These are phyloP conservation scores for Saimiri boliviensis DNA, from an alignment of 2,113 vertebrate species.

Conservation along the genomic window DNA sequence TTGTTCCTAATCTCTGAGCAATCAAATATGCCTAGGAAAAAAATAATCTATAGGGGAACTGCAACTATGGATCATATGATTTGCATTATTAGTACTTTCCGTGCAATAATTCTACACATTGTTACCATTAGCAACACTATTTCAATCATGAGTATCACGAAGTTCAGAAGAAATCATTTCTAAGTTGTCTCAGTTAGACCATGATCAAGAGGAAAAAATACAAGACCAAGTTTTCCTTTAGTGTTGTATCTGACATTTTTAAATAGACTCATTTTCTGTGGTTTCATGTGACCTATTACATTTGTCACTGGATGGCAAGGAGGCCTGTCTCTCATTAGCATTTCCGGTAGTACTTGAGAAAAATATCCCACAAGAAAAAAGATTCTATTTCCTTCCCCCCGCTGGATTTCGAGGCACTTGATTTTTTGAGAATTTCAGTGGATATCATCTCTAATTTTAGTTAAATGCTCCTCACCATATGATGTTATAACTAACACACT, in stretches of 20 bases:
- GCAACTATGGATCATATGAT: slow-evolving; percentile 62
- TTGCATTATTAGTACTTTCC: slow-evolving; percentile 74
- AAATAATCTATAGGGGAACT: slow-evolving; percentile 41
- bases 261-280: slow-evolving; percentile 79
- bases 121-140: slow-evolving; percentile 78
- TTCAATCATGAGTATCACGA: slow-evolving; percentile 76
- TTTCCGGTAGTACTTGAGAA: slow-evolving; percentile 75
- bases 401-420: slow-evolving; percentile 65
- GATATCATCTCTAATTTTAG: slow-evolving; percentile 68
- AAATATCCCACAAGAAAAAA: slow-evolving; percentile 69
- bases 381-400: background rate
- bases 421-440: slow-evolving; percentile 64
- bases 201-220: slow-evolving; percentile 77
- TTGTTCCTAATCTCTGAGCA: slow-evolving; percentile 62
- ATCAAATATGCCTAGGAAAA: slow-evolving; percentile 49
- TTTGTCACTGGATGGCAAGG: slow-evolving; percentile 71
- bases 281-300: slow-evolving; percentile 75
- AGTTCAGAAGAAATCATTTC: slow-evolving; percentile 77
- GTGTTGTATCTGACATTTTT: slow-evolving; percentile 74
- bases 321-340: slow-evolving; percentile 80
- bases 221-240: slow-evolving; percentile 69
- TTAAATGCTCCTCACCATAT: slow-evolving; percentile 44
- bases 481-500: slow-evolving; percentile 64
- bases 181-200: slow-evolving; percentile 74
- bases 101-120: slow-evolving; percentile 75